Conservation (phyloP, 1,140 invertebrate genomes). For the Condylostylus longicornis region DNA sequence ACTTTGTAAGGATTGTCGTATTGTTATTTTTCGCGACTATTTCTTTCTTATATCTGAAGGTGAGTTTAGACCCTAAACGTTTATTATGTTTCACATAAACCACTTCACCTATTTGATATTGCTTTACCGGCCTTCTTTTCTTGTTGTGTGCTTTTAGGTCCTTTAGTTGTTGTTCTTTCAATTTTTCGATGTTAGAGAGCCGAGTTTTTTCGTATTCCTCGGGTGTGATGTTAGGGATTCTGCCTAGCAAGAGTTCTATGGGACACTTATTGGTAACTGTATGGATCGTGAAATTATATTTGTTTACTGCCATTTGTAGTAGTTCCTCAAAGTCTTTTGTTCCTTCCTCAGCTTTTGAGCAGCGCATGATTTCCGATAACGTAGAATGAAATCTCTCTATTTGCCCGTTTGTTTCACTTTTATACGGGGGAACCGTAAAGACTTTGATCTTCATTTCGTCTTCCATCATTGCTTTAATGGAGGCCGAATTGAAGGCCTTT, state of each 20-base stretch:
- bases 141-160: constrained; percentile 5
- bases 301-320: constrained; percentile 4
- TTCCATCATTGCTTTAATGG: constrained; percentile 8
- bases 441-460: constrained; percentile 7
- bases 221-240: no score
- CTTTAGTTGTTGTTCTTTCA: constrained; percentile 2
- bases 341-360: no score
- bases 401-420: constrained; percentile 2
- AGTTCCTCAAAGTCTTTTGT: constrained; percentile 2
- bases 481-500: constrained; percentile 8
- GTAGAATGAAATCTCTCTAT: constrained; percentile 10
- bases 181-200: no score
- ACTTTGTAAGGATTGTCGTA: not conserved
- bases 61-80: constrained; percentile 5
- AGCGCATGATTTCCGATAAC: constrained; percentile 6
- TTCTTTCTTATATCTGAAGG: constrained; percentile 6
- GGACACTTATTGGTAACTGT: not conserved
- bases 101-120: constrained; percentile 2
- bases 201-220: no score
- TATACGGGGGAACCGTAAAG: constrained; percentile 7
- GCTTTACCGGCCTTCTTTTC: not conserved
- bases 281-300: constrained; percentile 6
- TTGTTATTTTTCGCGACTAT: not conserved
- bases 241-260: constrained; percentile 1
- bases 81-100: constrained; percentile 6